Evolutionary conservation across 2,888 invertebrate species (phyloP).

Genomic region (Caenorhabditis sp.): DNA sequence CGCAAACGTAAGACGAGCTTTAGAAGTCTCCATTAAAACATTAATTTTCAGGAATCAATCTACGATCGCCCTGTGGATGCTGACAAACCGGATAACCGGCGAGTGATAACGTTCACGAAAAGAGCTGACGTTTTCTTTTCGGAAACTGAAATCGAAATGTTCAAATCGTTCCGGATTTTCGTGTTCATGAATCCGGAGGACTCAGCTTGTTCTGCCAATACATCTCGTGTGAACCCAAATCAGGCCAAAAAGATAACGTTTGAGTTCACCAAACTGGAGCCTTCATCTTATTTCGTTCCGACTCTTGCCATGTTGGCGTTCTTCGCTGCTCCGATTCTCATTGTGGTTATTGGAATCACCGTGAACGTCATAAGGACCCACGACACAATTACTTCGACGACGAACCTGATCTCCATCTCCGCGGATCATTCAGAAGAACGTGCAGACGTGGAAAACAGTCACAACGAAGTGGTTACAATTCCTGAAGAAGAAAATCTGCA

Average conservation of each 20-base stretch:
- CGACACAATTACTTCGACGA: background rate
- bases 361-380: background rate
- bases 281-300: conserved; percentile 19
- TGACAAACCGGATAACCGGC: conserved; percentile 15
- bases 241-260: conserved; percentile 37
- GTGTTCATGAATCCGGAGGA: conserved; percentile 49
- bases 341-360: background rate
- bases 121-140: conserved; percentile 56
- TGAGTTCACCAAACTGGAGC: conserved; percentile 44
- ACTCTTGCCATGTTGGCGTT: conserved; percentile 29
- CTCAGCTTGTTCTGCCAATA: conserved; percentile 19
- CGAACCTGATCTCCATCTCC: conserved; percentile 14
- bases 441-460: background rate
- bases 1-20: conserved; percentile 26
- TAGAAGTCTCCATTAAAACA: background rate
- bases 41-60: conserved; percentile 44
- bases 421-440: background rate
- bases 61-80: conserved; percentile 29
- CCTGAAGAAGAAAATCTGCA: conserved; percentile 18
- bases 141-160: conserved; percentile 11
- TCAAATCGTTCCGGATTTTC: conserved; percentile 38
- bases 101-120: conserved; percentile 34
- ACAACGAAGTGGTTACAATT: background rate
- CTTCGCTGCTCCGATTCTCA: background rate
- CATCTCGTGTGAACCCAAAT: conserved; percentile 24